A percentile compares a stretch with the other conserved stretches of the same genome.
Evolutionary conservation across 2,113 vertebrate species (phyloP).

Genomic region (Heteronetta atricapilla): DNA sequence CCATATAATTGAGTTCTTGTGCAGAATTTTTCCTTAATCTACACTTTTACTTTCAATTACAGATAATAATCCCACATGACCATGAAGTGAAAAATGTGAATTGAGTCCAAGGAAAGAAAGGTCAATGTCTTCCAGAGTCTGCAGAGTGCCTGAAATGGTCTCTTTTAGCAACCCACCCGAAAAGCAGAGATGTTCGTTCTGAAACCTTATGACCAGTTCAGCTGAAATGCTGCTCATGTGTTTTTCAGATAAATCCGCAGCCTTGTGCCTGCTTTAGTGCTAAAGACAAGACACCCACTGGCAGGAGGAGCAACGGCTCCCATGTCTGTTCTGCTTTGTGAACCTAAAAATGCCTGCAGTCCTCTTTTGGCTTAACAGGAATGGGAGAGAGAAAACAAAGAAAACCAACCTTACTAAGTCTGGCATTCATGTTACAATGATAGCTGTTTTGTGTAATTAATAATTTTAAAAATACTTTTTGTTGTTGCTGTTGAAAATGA

Average conservation of each 20-base stretch:
- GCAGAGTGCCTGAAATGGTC: slow-evolving; percentile 7
- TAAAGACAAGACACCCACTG: slow-evolving; percentile 7
- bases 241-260: slow-evolving; percentile 7
- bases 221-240: neutral
- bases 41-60: slow-evolving; percentile 45
- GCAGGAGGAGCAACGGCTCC: neutral
- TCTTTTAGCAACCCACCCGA: slow-evolving; percentile 11
- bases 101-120: slow-evolving; percentile 42
- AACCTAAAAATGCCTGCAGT: neutral
- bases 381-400: neutral
- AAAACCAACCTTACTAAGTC: neutral
- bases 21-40: neutral
- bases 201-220: slow-evolving; percentile 11
- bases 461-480: neutral
- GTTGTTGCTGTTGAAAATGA: neutral
- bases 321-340: neutral
- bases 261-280: neutral
- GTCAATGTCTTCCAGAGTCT: slow-evolving; percentile 55
- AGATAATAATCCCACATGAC: slow-evolving; percentile 48
- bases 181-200: slow-evolving; percentile 25
- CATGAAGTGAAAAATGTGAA: slow-evolving; percentile 34
- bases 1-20: neutral
- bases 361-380: neutral
- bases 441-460: neutral
- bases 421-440: neutral